Conservation (phyloP, 2,113 vertebrate species). For the Scopus umbretta region DNA sequence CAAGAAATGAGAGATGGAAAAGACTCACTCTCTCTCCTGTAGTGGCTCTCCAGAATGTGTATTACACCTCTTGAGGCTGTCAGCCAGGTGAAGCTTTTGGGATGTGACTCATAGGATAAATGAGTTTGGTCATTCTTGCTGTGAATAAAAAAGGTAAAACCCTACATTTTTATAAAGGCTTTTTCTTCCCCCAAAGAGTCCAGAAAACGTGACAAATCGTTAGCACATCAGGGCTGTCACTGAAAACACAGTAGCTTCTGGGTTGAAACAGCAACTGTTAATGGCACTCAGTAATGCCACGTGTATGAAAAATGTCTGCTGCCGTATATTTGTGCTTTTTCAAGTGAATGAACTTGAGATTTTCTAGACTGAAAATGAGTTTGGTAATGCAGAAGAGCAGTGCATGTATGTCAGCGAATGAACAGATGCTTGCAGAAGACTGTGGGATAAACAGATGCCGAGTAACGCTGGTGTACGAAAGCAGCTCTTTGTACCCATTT, state of each 20-base stretch:
- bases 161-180: neutral
- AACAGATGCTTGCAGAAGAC: constrained; percentile 27
- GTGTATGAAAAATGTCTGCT: neutral
- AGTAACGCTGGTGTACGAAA: neutral
- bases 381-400: neutral
- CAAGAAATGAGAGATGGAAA: neutral
- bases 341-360: neutral
- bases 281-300: neutral
- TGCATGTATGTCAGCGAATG: neutral
- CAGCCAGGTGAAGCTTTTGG: neutral
- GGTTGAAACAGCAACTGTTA: neutral
- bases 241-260: neutral
- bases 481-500: neutral
- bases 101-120: neutral
- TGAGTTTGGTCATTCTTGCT: neutral
- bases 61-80: neutral
- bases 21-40: neutral
- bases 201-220: neutral
- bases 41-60: neutral
- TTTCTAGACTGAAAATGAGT: neutral
- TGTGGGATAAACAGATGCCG: neutral
- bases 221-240: neutral
- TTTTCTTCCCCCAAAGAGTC: neutral
- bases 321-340: neutral
- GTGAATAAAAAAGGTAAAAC: neutral